Conservation (phyloP, 1,140 invertebrate genomes). For the Holcopasites calliopsidis region DNA sequence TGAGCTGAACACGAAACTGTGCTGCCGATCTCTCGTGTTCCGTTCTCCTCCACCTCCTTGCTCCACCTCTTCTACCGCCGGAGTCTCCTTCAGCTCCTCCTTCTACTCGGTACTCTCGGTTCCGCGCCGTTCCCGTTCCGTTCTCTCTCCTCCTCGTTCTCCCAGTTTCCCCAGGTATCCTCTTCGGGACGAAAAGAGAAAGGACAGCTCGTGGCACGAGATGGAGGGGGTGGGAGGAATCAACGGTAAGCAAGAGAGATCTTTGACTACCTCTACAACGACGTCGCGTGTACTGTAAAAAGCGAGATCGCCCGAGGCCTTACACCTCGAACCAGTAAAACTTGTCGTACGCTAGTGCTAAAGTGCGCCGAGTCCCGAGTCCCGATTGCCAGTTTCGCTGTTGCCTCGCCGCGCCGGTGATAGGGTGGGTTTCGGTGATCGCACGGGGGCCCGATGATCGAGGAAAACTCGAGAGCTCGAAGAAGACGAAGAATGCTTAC, state of each 20-base stretch:
- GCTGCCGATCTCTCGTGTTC: slow-evolving; percentile 76
- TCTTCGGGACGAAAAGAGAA: slow-evolving; percentile 55
- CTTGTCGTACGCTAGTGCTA: slow-evolving; percentile 73
- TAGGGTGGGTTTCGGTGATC: not conserved
- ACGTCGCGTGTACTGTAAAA: slow-evolving; percentile 71
- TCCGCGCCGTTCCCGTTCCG: slow-evolving; percentile 66
- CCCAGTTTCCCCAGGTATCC: slow-evolving; percentile 46
- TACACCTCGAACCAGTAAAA: slow-evolving; percentile 79
- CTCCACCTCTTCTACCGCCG: slow-evolving; percentile 46
- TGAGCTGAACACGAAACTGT: slow-evolving; percentile 73
- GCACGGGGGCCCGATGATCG: no score
- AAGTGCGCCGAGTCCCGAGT: slow-evolving; percentile 60
- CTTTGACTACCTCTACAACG: slow-evolving; percentile 69
- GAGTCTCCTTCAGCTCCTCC: slow-evolving; percentile 62
- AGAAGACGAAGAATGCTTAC: slow-evolving; percentile 6
- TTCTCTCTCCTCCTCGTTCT: slow-evolving; percentile 55
- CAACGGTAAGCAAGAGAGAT: slow-evolving; percentile 62
- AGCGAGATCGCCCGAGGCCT: slow-evolving; percentile 74
- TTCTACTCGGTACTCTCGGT: slow-evolving; percentile 62
- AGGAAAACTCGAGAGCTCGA: not conserved
- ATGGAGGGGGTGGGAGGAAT: slow-evolving; percentile 36
- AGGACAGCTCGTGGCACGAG: slow-evolving; percentile 37
- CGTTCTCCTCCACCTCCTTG: slow-evolving; percentile 64
- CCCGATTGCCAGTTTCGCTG: slow-evolving; percentile 8
- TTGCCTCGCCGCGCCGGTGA: not conserved